phyloP scores from a whole-genome alignment of 2,888 invertebrate species.

The Lottia scabra region DNA sequence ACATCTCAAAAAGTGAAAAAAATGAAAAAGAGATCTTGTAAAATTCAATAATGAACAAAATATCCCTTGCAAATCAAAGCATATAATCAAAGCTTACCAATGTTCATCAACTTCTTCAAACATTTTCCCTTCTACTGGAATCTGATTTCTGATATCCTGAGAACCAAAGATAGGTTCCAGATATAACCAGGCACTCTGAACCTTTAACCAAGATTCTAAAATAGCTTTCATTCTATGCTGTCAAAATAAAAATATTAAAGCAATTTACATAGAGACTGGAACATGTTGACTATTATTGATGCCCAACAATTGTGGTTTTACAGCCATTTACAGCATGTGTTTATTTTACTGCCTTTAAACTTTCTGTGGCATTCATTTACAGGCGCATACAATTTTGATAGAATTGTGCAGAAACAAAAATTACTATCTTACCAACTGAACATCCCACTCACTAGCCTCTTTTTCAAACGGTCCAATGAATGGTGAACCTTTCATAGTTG shows the following conservation, averaged over 20 bases:
- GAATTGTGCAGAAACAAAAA: no score
- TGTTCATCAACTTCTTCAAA: constrained; percentile 67
- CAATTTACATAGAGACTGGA: no score
- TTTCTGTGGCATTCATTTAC: no score
- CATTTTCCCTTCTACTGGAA: constrained; percentile 68
- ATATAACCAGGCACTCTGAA: constrained; percentile 69
- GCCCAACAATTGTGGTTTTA: no score
- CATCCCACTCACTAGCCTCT: constrained; percentile 65
- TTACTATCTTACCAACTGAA: constrained; percentile 50
- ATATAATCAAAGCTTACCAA: constrained; percentile 60
- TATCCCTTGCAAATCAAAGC: no score
- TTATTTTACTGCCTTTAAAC: no score
- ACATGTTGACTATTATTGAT: no score
- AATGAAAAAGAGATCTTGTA: no score
- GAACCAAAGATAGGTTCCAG: constrained; percentile 69
- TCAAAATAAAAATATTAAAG: constrained; percentile 16
- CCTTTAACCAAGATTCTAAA: constrained; percentile 67
- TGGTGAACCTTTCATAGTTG: constrained; percentile 69
- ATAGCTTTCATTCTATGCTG: constrained; percentile 67
- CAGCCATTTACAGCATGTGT: no score
- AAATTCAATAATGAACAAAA: no score
- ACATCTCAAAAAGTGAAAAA: no score
- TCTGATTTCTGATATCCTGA: constrained; percentile 67
- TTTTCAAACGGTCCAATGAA: constrained; percentile 68
- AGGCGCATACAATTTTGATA: no score